Evolutionary conservation across 2,113 vertebrate genomes (phyloP).

Genomic region (Cololabis saira): DNA sequence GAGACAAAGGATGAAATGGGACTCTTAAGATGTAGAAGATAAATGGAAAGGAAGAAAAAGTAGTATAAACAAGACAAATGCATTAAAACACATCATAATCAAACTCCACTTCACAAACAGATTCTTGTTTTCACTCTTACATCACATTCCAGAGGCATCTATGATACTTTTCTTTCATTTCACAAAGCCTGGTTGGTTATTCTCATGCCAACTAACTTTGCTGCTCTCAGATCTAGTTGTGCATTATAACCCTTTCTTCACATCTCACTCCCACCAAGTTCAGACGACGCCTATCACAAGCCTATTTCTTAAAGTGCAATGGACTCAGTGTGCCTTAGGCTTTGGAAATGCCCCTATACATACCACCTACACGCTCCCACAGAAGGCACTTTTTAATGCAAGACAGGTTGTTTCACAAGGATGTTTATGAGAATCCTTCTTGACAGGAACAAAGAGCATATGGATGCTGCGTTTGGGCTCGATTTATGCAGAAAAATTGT

Average conservation of each 20-base stretch:
- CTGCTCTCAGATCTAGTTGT: constrained; percentile 20
- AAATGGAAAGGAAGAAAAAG: background rate
- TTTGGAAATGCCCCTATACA: constrained; percentile 30
- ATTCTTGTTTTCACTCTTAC: background rate
- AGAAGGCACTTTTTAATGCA: constrained; percentile 41
- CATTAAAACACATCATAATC: background rate
- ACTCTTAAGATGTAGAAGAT: background rate
- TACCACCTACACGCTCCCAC: constrained; percentile 42
- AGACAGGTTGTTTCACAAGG: background rate
- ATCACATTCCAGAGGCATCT: background rate
- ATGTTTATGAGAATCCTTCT: background rate
- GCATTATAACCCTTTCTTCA: constrained; percentile 16
- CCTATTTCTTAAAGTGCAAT: constrained; percentile 2
- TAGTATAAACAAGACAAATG: too few species aligned
- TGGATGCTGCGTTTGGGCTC: background rate
- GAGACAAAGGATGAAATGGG: background rate
- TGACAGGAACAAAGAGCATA: background rate
- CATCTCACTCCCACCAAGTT: constrained; percentile 44
- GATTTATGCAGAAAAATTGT: background rate
- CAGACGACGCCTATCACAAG: constrained; percentile 33
- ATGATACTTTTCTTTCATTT: constrained; percentile 15
- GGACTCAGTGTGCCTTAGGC: constrained; percentile 9
- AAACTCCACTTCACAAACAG: background rate
- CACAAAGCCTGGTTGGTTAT: constrained; percentile 3
- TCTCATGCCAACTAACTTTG: constrained; percentile 22